Base-by-base conservation (phyloP, 1,140 invertebrate genomes). In the Ceratosolen fusciceps region DNA sequence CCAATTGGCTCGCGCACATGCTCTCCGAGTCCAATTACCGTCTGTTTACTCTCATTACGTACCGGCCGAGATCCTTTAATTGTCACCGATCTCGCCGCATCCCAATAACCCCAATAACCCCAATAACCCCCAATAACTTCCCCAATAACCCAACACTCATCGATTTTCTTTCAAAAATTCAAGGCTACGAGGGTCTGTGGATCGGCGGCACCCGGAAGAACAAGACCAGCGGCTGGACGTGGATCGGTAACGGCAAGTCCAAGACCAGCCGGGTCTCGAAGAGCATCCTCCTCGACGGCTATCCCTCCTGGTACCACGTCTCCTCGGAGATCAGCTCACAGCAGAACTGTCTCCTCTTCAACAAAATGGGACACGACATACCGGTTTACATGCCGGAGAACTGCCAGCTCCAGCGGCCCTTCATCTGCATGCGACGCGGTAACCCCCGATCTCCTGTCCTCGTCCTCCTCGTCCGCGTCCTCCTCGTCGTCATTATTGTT, bases 161-260 rank as follows among this genome's bases (percentile, higher is more conserved):
- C n/a, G n/a, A n/a, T 12, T 43, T 12, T 43, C 39, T 29, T 60
- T 4, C 29, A 75, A 26, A 47, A 75, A 16, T 21, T 68, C 29
- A 47, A 83, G 83, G 75, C 74, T 83, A 83, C 76, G 81, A 83
- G 16, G 81, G 81, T 43, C 49, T 83, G 29, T 82, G 83, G 80
- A 80, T 83, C 52, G 83, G 81, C 49, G 83, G 80, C n/a, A 60
- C 24, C n/a, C 77, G 80, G 54, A 78, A 72, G 37, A 68, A 81
- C 16, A 71, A 29, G 0, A 43, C 2, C 21, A n/a, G 31, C 26
- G 68, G 70, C 47, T 83, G 83, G 83, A 68, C 31, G 7, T 83
- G 83, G 81, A 81, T 71, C 21, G 62, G 65, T 31, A 39, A 26
- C 8, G 14, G 52, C 14, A 72, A 19, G 16, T 54, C 19, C 16